A percentile compares a stretch with the other conserved stretches of the same genome.
Conservation (phyloP, 2,113 vertebrate genomes). For the Myotis yumanensis region DNA sequence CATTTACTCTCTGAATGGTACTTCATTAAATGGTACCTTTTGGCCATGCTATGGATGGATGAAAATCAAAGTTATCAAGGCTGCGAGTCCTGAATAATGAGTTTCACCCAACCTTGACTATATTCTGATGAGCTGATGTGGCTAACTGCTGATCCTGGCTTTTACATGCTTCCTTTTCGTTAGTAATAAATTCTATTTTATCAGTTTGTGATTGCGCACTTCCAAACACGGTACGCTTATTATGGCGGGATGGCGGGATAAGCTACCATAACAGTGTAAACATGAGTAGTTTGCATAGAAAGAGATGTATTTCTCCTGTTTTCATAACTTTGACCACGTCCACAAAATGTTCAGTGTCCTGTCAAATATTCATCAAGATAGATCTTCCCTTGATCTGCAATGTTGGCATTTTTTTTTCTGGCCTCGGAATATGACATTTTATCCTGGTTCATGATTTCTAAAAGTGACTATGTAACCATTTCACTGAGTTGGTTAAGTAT, state of each 20-base stretch:
- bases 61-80: slow-evolving; percentile 98
- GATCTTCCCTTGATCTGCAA: slow-evolving; percentile 70
- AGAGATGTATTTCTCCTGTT: slow-evolving; percentile 81
- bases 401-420: slow-evolving; percentile 73
- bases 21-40: slow-evolving; percentile 99
- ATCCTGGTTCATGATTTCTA: slow-evolving; percentile 33
- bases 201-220: slow-evolving; percentile 89
- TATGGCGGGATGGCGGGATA: slow-evolving; percentile 85
- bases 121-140: slow-evolving; percentile 95
- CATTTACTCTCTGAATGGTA: slow-evolving; percentile 96
- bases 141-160: slow-evolving; percentile 91
- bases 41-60: slow-evolving; percentile 97
- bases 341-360: slow-evolving; percentile 59
- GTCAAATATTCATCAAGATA: background rate
- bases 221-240: slow-evolving; percentile 94
- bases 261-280: slow-evolving; percentile 87
- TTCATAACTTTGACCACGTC: slow-evolving; percentile 80
- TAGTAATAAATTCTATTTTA: slow-evolving; percentile 94
- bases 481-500: slow-evolving; percentile 12
- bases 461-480: slow-evolving; percentile 66
- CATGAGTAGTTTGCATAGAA: slow-evolving; percentile 81
- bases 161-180: slow-evolving; percentile 91
- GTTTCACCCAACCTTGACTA: slow-evolving; percentile 94
- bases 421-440: slow-evolving; percentile 53
- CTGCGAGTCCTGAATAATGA: slow-evolving; percentile 97